These are phyloP conservation scores for Stenurella melanura DNA, from an alignment of 2,888 invertebrate species.

Conservation along the genomic window DNA sequence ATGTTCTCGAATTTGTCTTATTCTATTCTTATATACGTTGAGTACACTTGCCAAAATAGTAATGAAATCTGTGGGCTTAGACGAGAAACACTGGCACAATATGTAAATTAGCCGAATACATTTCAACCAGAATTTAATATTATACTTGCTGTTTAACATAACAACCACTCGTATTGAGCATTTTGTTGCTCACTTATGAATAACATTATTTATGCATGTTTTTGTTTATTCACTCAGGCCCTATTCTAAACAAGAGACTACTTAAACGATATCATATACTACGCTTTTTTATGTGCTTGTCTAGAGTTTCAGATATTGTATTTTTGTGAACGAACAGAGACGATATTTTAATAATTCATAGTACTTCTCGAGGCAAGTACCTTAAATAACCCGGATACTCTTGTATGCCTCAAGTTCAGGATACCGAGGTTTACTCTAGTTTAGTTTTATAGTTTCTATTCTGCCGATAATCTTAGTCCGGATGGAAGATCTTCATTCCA, in stretches of 20 bases:
- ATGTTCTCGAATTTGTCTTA: constrained; percentile 15
- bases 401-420: not conserved
- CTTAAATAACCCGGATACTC: not conserved
- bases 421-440: not conserved
- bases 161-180: constrained; percentile 57
- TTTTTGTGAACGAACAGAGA: constrained; percentile 1
- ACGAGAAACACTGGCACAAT: constrained; percentile 59
- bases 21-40: not conserved
- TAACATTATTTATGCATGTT: constrained; percentile 59
- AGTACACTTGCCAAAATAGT: constrained; percentile 55
- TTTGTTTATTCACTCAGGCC: constrained; percentile 45
- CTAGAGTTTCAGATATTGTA: constrained; percentile 6
- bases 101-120: constrained; percentile 61
- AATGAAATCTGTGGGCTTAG: constrained; percentile 61
- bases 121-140: constrained; percentile 58
- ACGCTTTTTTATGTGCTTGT: constrained; percentile 20
- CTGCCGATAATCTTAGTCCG: too few species aligned
- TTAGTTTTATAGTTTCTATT: not conserved
- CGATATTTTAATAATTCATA: constrained; percentile 4
- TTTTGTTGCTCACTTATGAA: constrained; percentile 59
- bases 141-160: constrained; percentile 57
- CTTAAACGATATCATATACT: constrained; percentile 43
- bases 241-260: constrained; percentile 47
- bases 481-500: too few species aligned
- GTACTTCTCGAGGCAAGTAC: not conserved